phyloP scores from a whole-genome alignment of 1,140 invertebrate species.

The Procambarus virginalis region DNA sequence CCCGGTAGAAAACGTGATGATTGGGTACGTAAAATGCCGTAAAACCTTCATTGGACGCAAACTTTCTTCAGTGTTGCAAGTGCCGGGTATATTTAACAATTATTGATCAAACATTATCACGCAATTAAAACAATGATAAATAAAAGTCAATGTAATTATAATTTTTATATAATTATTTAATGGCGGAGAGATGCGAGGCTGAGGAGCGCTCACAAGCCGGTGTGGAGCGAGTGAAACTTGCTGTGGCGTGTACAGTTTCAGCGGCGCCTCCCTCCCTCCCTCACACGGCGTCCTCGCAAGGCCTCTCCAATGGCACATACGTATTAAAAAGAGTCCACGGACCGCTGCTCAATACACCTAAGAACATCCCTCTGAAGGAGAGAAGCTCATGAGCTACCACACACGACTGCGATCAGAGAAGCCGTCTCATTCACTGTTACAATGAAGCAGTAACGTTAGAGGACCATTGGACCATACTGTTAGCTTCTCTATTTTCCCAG shows the following conservation, averaged over 20 bases:
- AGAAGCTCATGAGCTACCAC: no score
- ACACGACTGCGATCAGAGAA: no score
- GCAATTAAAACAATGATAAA: background rate
- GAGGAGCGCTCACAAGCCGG: no score
- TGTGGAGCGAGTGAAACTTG: background rate
- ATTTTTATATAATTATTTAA: background rate
- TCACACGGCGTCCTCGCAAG: background rate
- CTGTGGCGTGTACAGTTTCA: background rate
- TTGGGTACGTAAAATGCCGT: background rate
- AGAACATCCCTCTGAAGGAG: no score
- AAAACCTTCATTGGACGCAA: no score
- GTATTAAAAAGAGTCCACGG: background rate
- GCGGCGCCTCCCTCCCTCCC: background rate
- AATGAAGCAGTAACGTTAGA: no score
- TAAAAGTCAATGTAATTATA: background rate
- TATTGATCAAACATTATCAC: background rate
- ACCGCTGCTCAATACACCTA: background rate
- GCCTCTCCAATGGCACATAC: background rate
- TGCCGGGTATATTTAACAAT: no score
- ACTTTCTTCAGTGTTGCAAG: no score
- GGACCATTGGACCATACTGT: background rate
- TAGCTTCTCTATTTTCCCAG: background rate
- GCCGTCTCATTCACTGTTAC: no score
- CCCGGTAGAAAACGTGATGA: background rate
- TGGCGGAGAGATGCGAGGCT: no score